Conservation (phyloP, 2,888 invertebrate genomes). For the Augochlorella aurata region DNA sequence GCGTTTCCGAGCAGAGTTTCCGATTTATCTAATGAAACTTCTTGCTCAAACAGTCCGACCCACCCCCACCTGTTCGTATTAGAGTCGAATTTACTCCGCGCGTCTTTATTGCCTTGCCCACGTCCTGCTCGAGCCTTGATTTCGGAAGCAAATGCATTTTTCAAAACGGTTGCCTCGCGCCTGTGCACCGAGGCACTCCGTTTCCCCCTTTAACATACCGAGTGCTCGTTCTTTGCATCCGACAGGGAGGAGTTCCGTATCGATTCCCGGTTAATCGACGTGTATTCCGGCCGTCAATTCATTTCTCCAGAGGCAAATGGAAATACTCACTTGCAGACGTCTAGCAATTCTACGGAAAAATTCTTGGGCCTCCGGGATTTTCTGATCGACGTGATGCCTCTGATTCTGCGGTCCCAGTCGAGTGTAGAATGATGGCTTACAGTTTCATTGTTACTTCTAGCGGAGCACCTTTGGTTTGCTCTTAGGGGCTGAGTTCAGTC, state of each 20-base stretch:
- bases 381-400: background rate
- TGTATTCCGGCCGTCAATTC: constrained; percentile 14
- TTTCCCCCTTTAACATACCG: background rate
- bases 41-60: background rate
- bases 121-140: background rate
- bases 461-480: background rate
- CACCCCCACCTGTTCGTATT: background rate
- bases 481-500: too few species aligned
- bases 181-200: background rate
- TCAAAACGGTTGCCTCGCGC: background rate
- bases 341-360: constrained; percentile 4
- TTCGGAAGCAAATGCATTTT: background rate
- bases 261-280: constrained; percentile 6
- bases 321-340: background rate
- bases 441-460: background rate
- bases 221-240: background rate
- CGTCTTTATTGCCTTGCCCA: constrained; percentile 2
- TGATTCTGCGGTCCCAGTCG: background rate
- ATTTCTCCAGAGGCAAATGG: background rate
- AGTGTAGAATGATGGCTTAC: background rate
- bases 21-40: constrained; percentile 42
- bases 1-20: constrained; percentile 23
- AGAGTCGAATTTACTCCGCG: background rate
- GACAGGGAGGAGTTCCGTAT: background rate
- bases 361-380: background rate